Conservation (phyloP, 2,113 vertebrate species). For the Phrynosoma platyrhinos region DNA sequence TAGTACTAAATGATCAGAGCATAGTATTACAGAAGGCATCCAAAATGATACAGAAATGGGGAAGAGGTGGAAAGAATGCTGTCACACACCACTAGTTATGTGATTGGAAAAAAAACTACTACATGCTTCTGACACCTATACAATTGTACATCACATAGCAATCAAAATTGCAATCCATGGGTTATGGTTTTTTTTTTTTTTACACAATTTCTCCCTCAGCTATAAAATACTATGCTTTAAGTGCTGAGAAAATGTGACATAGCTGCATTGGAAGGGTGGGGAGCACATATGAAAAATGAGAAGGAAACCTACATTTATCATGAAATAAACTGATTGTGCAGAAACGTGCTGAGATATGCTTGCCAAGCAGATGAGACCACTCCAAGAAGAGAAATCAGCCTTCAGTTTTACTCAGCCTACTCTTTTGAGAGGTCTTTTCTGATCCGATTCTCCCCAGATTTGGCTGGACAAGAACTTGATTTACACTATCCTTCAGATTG, state of each 20-base stretch:
- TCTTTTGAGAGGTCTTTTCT: constrained; percentile 42
- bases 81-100: background rate
- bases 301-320: constrained; percentile 11
- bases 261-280: background rate
- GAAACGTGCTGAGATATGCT: constrained; percentile 25
- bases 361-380: constrained; percentile 45
- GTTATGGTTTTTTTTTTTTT: background rate
- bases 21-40: background rate
- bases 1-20: background rate
- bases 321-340: background rate
- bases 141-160: background rate
- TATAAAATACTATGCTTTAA: background rate
- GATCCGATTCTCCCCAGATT: background rate
- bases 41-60: background rate
- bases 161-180: background rate
- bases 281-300: background rate
- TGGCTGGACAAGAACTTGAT: background rate
- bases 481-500: background rate
- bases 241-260: background rate
- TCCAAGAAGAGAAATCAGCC: constrained; percentile 40
- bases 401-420: background rate
- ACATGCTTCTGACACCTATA: background rate
- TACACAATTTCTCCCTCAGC: background rate
- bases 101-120: background rate
- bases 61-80: background rate